Percentiles rank a stretch among this genome's conserved stretches.
phyloP scores from a whole-genome alignment of 1,140 invertebrate genomes.

The Lasioglossum albipes region DNA sequence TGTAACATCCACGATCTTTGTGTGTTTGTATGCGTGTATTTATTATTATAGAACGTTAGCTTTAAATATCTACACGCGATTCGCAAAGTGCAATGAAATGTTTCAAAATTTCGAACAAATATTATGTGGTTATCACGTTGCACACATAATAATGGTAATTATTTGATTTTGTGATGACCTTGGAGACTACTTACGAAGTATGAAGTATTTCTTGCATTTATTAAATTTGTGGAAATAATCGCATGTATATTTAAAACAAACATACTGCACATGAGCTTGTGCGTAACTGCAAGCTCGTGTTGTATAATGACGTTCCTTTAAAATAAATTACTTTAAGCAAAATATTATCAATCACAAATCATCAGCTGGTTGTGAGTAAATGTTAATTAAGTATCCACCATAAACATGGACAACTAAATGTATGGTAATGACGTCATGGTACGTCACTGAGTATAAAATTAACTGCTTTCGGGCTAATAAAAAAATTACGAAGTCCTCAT shows the following conservation, averaged over 20 bases:
- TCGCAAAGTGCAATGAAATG: no score
- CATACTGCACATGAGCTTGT: not conserved
- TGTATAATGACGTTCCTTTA: constrained; percentile 51
- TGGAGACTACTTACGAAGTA: no score
- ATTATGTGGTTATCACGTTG: no score
- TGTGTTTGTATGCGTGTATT: not conserved
- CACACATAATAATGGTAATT: no score
- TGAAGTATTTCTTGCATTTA: no score
- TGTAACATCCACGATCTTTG: constrained; percentile 11
- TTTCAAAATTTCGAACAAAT: no score
- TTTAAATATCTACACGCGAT: no score
- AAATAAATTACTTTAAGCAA: constrained; percentile 49
- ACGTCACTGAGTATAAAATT: constrained; percentile 22
- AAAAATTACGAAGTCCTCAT: constrained; percentile 7
- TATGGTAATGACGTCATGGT: constrained; percentile 34
- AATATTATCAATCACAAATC: constrained; percentile 67
- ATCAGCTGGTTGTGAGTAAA: constrained; percentile 74
- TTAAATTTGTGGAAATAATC: no score
- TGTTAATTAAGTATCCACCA: constrained; percentile 61
- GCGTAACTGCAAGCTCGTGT: constrained; percentile 18
- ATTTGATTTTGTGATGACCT: no score
- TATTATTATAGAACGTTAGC: not conserved
- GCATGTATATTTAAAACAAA: no score
- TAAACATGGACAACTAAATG: constrained; percentile 39
- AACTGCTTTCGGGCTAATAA: constrained; percentile 18